A percentile compares a stretch with the other conserved stretches of the same genome.
phyloP scores from a whole-genome alignment of 1,140 invertebrate genomes.

The Akabosia matsudoensis region DNA sequence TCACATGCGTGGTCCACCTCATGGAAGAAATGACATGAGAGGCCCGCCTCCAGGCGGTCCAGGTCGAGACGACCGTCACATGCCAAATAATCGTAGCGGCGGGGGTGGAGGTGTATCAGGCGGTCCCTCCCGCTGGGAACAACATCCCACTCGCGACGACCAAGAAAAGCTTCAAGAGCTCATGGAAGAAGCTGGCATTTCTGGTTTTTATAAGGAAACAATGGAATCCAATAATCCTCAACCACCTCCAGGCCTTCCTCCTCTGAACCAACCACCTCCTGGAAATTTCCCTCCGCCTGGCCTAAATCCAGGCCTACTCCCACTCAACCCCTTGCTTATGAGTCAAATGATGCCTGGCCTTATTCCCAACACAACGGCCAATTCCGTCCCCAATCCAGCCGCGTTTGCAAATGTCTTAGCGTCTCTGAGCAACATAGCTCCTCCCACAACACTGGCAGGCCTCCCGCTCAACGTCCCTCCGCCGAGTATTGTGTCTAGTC shows the following conservation, averaged over 20 bases:
- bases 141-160: conserved; percentile 41
- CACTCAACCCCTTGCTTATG: conserved; percentile 1
- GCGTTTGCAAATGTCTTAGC: conserved; percentile 2
- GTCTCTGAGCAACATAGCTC: background rate
- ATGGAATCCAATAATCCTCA: background rate
- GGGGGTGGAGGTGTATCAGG: too few species aligned
- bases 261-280: background rate
- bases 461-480: background rate
- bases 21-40: background rate
- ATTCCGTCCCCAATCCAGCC: background rate
- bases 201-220: conserved; percentile 22
- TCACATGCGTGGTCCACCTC: background rate
- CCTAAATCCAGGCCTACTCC: background rate
- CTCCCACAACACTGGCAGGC: background rate
- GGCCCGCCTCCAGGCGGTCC: background rate
- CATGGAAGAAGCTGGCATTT: conserved; percentile 44
- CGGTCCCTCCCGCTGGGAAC: conserved; percentile 44
- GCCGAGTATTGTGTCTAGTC: background rate
- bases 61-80: background rate
- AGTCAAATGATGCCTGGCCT: background rate
- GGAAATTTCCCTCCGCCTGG: background rate
- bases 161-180: conserved; percentile 45
- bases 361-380: background rate
- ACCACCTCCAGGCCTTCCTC: background rate
- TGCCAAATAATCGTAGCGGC: background rate